These are phyloP conservation scores for Pterocles burchelli DNA, from an alignment of 2,113 vertebrate genomes.

Conservation along the genomic window DNA sequence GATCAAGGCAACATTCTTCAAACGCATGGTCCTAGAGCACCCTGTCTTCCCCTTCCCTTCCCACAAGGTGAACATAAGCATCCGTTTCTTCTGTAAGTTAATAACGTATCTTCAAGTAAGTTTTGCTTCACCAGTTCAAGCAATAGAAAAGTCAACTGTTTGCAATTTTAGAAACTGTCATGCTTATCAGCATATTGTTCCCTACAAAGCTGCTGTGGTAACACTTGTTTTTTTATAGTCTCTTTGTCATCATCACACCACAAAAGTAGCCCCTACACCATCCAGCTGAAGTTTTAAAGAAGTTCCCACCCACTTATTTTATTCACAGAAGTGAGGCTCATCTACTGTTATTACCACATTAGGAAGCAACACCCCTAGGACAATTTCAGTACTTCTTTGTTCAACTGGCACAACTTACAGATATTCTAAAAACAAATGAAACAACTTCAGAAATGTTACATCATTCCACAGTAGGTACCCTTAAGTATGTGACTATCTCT, in stretches of 20 bases:
- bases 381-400: background rate
- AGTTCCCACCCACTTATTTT: background rate
- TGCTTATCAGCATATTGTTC: background rate
- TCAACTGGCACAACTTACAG: background rate
- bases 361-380: background rate
- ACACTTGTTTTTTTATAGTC: background rate
- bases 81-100: background rate
- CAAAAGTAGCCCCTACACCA: background rate
- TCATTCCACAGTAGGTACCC: background rate
- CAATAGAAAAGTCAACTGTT: background rate
- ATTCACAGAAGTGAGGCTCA: background rate
- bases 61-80: background rate
- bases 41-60: background rate
- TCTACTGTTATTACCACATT: background rate
- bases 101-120: background rate
- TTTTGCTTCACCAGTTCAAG: background rate
- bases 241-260: background rate
- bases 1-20: conserved; percentile 3
- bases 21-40: background rate
- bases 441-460: background rate
- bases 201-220: background rate
- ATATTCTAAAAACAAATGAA: background rate
- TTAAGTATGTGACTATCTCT: background rate
- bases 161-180: background rate
- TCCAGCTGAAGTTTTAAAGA: background rate